phyloP scores from a whole-genome alignment of 2,888 invertebrate species.

The Brenthis ino region DNA sequence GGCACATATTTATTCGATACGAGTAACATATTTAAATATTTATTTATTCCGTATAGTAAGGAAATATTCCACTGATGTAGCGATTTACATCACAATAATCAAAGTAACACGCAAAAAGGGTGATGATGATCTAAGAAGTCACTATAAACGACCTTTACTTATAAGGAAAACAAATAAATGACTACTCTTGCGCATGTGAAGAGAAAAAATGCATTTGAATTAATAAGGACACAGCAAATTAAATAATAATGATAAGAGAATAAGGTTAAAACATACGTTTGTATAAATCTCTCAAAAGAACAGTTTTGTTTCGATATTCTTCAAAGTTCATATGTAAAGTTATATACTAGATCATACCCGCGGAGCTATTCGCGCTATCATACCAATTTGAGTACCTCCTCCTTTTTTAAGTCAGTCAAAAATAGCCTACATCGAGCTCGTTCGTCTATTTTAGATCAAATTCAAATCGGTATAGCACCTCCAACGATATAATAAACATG shows the following conservation, averaged over 20 bases:
- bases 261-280: background rate
- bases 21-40: conserved; percentile 34
- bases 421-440: no score
- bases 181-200: background rate
- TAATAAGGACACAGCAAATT: conserved; percentile 9
- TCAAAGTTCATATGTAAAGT: no score
- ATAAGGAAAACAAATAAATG: conserved; percentile 31
- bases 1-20: conserved; percentile 20
- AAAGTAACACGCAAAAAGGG: conserved; percentile 53
- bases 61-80: conserved; percentile 31
- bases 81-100: conserved; percentile 24
- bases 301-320: no score
- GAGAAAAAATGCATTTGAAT: background rate
- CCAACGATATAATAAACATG: no score
- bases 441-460: no score
- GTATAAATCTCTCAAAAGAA: no score
- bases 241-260: conserved; percentile 15
- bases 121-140: conserved; percentile 40
- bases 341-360: no score
- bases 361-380: no score
- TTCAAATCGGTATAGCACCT: no score
- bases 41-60: conserved; percentile 33
- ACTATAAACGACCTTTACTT: conserved; percentile 30
- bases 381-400: no score
- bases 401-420: no score